Evolutionary conservation across 2,113 vertebrate species (phyloP), one percentile per base, ranked within the genome.

Genomic region (Tragelaphus strepsiceros): DNA sequence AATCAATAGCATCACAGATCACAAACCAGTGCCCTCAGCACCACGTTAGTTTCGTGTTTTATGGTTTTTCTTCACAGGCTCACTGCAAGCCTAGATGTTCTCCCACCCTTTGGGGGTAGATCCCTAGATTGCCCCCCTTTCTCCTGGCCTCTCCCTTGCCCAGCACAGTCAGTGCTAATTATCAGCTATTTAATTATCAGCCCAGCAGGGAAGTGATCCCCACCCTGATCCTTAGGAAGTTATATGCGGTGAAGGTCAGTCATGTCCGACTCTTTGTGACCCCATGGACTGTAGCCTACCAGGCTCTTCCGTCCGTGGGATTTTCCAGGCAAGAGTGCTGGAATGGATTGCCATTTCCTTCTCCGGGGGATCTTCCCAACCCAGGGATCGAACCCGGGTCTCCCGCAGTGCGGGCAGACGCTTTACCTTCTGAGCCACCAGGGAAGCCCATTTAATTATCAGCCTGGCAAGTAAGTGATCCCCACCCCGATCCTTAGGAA

Each of bases 161-260:
- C 8, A 49, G 54, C 30, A 93, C 8, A 96, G 28, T 80, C 16
- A 28, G 19, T 92, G 56, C 80, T 96, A 94, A 97, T 96, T 88
- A 96, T 90, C 91, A 96, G 56, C 89, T 74, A 39, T 91, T 98
- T 96, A 96, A 94, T 94, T 96, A 97, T 94, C 86, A 93, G 56
- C 53, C 56, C 89, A 71, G 82, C 3, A 13, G 87, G 53, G 56
- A 94, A 97, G 61, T 58, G 54, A 96, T 91, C 91, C 78, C 51
- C 13, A 13, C 51, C 51, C 51, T 51, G 51, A 51, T 51, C 13
- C 51, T 96, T 62, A 64, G 54, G 95, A 54, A 93, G 91, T 88
- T 78, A 62, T 21, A 77, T 21, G 24, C 32, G 2, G 49, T 49
- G 10, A 49, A 49, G 49, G 49, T 49, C 12, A 61, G 59, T 61